Conservation (phyloP, 2,797 vertebrate species). For the Onychomys leucogaster region DNA sequence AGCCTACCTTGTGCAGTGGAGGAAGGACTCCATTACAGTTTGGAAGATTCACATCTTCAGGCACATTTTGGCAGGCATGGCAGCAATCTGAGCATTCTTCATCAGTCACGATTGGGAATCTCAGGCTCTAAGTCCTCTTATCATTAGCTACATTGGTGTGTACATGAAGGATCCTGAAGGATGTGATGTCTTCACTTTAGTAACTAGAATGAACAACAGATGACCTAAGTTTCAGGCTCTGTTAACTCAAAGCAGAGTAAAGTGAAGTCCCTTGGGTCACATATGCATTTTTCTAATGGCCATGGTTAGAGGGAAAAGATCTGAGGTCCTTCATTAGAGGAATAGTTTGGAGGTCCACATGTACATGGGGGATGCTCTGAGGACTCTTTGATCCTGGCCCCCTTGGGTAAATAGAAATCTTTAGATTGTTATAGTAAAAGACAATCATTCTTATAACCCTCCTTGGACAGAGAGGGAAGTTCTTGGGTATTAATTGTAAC, state of each 20-base stretch:
- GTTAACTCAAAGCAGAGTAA: not conserved
- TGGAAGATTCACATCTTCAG: not conserved
- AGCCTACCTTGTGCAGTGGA: not conserved
- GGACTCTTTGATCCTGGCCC: fast-evolving
- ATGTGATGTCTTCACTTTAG: not conserved
- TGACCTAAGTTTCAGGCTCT: not conserved
- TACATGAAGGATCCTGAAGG: not conserved
- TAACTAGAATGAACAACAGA: not conserved
- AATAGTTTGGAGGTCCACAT: no score
- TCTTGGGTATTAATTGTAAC: not conserved
- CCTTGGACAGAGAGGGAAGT: fast-evolving
- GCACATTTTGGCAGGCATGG: fast-evolving
- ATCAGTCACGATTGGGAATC: not conserved
- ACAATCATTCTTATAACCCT: not conserved
- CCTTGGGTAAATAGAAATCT: not conserved
- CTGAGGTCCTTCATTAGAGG: not conserved
- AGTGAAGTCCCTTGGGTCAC: not conserved
- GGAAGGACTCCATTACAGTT: not conserved
- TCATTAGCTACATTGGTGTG: not conserved
- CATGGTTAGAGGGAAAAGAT: no score
- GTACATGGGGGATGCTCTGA: no score
- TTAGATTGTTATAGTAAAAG: not conserved
- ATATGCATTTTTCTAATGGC: no score
- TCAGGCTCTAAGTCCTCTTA: no score
- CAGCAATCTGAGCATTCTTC: not conserved